Evolutionary conservation across 2,797 vertebrate species (phyloP).

Genomic region (Hippoglossus hippoglossus): DNA sequence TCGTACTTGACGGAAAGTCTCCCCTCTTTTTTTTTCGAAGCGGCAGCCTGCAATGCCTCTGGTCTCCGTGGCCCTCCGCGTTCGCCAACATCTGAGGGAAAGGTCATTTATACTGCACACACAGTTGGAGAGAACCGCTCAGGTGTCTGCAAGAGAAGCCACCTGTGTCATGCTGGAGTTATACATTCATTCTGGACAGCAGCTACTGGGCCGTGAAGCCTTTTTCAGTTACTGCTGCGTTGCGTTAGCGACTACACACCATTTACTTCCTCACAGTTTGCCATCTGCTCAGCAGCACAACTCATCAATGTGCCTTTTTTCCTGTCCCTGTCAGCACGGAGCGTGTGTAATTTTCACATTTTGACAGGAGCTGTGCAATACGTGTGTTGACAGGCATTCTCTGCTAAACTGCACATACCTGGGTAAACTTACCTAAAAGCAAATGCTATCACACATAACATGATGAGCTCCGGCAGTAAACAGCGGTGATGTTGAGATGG

Average conservation of each 20-base stretch:
- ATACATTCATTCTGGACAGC: conserved; percentile 33
- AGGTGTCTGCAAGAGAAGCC: conserved; percentile 61
- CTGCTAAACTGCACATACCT: conserved; percentile 8
- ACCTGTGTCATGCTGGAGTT: conserved; percentile 43
- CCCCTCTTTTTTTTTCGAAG: conserved; percentile 44
- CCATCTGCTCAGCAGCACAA: conserved; percentile 32
- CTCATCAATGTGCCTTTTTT: conserved; percentile 11
- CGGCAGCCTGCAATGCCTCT: conserved; percentile 59
- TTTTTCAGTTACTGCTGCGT: conserved; percentile 45
- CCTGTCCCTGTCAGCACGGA: neutral
- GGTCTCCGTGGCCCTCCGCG: conserved; percentile 63
- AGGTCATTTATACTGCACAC: conserved; percentile 71
- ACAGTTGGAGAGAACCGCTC: conserved; percentile 50
- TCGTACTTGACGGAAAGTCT: conserved; percentile 62
- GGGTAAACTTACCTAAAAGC: conserved; percentile 24
- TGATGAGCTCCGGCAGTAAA: conserved; percentile 20
- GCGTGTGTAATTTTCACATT: conserved; percentile 1
- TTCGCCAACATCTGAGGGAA: conserved; percentile 68
- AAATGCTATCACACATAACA: conserved; percentile 33
- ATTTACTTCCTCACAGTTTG: conserved; percentile 43
- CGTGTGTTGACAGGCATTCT: conserved; percentile 6
- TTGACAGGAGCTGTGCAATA: conserved; percentile 8
- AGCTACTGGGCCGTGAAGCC: conserved; percentile 42
- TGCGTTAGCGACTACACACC: conserved; percentile 36
- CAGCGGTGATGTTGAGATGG: conserved; percentile 39